Evolutionary conservation across 2,888 invertebrate genomes (phyloP).

Genomic region (Idaea straminata): DNA sequence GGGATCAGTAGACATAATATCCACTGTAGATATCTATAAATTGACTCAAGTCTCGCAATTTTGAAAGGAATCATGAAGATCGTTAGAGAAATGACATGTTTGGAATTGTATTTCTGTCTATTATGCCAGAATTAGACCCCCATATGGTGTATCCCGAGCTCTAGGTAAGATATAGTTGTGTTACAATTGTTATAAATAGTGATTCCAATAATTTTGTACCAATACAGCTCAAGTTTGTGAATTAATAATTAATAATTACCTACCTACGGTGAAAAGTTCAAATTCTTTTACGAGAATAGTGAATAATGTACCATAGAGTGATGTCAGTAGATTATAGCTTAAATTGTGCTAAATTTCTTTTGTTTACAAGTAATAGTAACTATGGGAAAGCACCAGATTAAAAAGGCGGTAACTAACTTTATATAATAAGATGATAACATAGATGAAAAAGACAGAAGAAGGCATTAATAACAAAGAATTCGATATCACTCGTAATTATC

Average conservation of each 20-base stretch:
- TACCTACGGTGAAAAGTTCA: constrained; percentile 31
- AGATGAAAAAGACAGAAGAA: background rate
- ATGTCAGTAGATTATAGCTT: constrained; percentile 25
- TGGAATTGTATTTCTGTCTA: background rate
- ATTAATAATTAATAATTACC: constrained; percentile 19
- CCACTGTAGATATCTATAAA: background rate
- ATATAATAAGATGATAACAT: background rate
- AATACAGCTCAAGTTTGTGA: constrained; percentile 58
- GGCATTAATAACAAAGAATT: background rate
- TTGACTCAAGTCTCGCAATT: background rate
- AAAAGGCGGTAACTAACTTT: background rate
- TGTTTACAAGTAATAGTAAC: constrained; percentile 8
- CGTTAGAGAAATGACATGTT: background rate
- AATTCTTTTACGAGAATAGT: constrained; percentile 33
- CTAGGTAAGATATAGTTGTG: constrained; percentile 54
- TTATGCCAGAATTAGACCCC: constrained; percentile 3
- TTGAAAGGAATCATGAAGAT: background rate
- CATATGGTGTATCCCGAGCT: constrained; percentile 46
- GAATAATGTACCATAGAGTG: constrained; percentile 26
- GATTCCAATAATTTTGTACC: constrained; percentile 66
- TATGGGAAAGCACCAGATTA: background rate
- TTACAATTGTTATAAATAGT: constrained; percentile 56
- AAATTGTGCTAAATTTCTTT: constrained; percentile 22
- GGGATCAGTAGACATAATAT: background rate
- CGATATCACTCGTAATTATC: background rate